Percentiles rank a stretch among this genome's conserved stretches.
These are phyloP conservation scores for Vanessa atalanta DNA, from an alignment of 1,140 invertebrate species.

Conservation along the genomic window DNA sequence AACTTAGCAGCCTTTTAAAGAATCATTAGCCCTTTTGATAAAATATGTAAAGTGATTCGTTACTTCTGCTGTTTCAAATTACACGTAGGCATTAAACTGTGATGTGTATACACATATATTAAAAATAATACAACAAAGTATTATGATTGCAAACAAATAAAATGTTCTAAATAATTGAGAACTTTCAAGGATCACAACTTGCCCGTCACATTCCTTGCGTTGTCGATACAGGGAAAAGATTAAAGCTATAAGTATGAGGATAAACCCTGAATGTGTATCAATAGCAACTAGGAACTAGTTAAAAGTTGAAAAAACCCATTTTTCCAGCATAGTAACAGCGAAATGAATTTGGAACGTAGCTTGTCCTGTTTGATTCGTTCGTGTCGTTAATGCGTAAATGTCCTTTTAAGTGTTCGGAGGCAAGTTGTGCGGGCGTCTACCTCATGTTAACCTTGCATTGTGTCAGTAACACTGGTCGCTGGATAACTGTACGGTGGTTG, in stretches of 20 bases:
- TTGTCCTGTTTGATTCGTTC: constrained; percentile 52
- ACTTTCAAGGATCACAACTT: constrained; percentile 38
- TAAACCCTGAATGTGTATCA: constrained; percentile 39
- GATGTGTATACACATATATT: neutral
- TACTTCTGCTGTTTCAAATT: neutral
- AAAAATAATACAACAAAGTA: neutral
- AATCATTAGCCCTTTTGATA: neutral
- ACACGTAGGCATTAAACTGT: neutral
- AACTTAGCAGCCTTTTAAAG: neutral
- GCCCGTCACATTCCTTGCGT: constrained; percentile 32
- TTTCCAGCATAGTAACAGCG: constrained; percentile 33
- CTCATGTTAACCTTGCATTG: constrained; percentile 74
- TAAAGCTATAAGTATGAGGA: constrained; percentile 11
- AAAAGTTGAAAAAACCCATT: constrained; percentile 42
- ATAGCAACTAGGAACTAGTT: constrained; percentile 51
- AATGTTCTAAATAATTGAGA: constrained; percentile 35
- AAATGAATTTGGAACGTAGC: constrained; percentile 53
- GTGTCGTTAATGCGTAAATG: constrained; percentile 62
- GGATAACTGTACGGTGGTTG: constrained; percentile 74
- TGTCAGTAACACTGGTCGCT: constrained; percentile 73
- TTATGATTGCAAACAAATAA: constrained; percentile 10
- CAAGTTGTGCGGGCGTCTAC: constrained; percentile 66
- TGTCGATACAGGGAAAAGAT: constrained; percentile 31
- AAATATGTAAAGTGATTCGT: neutral
- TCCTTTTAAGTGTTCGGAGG: constrained; percentile 64